phyloP scores from a whole-genome alignment of 2,113 vertebrate species.

The Lamprotornis superbus region DNA sequence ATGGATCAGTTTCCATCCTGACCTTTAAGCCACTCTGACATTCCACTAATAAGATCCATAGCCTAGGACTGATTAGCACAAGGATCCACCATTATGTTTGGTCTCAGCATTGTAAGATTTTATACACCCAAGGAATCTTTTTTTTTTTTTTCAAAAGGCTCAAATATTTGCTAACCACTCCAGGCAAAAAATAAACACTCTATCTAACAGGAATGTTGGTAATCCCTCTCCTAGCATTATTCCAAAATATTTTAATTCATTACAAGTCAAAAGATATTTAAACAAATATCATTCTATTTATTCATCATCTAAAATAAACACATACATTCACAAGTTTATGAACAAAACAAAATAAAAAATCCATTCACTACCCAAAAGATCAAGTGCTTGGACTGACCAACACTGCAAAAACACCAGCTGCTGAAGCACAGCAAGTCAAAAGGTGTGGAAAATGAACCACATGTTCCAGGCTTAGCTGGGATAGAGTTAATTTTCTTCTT shows the following conservation, averaged over 20 bases:
- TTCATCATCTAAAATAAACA: neutral
- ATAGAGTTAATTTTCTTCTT: neutral
- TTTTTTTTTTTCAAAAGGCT: neutral
- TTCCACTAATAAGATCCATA: neutral
- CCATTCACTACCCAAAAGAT: neutral
- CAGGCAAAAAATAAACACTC: neutral
- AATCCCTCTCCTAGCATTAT: neutral
- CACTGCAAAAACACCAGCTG: neutral
- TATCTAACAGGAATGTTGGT: neutral
- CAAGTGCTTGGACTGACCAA: neutral
- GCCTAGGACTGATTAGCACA: neutral
- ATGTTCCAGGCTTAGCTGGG: neutral
- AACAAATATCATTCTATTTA: neutral
- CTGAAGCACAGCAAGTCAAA: neutral
- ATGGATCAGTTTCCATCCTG: neutral
- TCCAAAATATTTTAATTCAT: neutral
- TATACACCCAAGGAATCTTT: neutral
- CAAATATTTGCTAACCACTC: neutral
- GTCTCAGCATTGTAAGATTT: neutral
- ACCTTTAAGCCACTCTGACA: neutral
- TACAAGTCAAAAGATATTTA: neutral
- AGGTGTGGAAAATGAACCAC: neutral
- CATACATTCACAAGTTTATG: neutral
- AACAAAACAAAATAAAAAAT: neutral
- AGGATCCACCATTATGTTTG: neutral